phyloP scores from a whole-genome alignment of 2,113 vertebrate genomes.

The Struthidea cinerea region DNA sequence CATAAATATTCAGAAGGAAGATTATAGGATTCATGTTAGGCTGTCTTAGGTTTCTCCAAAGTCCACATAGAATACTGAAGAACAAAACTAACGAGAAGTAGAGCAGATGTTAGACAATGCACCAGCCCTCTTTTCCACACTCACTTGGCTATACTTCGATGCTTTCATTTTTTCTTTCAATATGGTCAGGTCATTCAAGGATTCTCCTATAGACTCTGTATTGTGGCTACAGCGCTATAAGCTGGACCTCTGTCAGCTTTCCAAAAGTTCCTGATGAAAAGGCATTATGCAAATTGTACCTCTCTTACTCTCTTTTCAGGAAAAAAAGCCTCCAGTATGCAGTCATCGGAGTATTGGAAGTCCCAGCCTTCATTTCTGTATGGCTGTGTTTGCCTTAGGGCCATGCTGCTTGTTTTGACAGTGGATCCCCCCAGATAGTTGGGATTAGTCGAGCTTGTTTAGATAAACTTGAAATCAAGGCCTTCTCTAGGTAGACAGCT shows the following conservation, averaged over 20 bases:
- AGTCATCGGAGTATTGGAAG: conserved; percentile 82
- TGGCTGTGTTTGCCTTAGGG: conserved; percentile 96
- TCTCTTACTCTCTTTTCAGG: conserved; percentile 81
- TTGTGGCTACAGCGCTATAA: conserved; percentile 82
- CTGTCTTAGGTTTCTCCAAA: conserved; percentile 84
- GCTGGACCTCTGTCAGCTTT: conserved; percentile 83
- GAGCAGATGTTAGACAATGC: conserved; percentile 88
- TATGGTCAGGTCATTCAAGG: conserved; percentile 86
- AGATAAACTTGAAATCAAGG: conserved; percentile 97
- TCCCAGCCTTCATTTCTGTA: conserved; percentile 87
- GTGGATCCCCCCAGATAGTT: conserved; percentile 98
- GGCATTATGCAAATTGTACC: conserved; percentile 98
- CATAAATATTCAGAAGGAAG: conserved; percentile 91
- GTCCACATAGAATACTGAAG: conserved; percentile 83
- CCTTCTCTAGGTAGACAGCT: conserved; percentile 92
- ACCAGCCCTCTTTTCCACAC: conserved; percentile 80
- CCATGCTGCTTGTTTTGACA: conserved; percentile 99
- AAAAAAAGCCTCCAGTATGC: conserved; percentile 77
- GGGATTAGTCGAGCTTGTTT: conserved; percentile 99
- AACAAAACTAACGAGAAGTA: conserved; percentile 88
- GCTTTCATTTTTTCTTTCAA: conserved; percentile 83
- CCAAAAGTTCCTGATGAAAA: conserved; percentile 93
- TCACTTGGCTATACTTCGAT: conserved; percentile 80
- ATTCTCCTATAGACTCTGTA: conserved; percentile 84
- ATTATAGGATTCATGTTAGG: conserved; percentile 83